phyloP scores from a whole-genome alignment of 1,140 invertebrate genomes.

The Chymomyza costata region DNA sequence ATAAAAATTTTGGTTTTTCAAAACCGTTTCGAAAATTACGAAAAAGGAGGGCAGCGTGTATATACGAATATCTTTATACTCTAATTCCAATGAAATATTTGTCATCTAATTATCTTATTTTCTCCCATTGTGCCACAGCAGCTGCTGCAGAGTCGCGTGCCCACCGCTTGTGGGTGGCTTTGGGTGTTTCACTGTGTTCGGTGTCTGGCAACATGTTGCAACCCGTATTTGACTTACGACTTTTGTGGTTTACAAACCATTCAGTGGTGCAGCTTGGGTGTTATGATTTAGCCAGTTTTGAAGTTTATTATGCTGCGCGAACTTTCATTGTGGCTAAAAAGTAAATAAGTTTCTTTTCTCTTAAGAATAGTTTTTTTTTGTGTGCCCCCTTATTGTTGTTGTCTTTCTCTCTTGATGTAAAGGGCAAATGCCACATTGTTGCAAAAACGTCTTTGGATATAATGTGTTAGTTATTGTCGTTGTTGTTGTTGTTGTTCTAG shows the following conservation, averaged over 20 bases:
- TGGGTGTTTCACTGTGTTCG: slow-evolving; percentile 1
- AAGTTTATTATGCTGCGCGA: slow-evolving; percentile 47
- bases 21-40: neutral
- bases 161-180: slow-evolving; percentile 15
- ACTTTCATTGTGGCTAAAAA: slow-evolving; percentile 52
- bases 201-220: slow-evolving; percentile 7
- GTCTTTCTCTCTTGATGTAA: slow-evolving; percentile 10
- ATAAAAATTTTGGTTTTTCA: neutral
- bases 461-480: neutral
- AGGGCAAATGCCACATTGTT: slow-evolving; percentile 69
- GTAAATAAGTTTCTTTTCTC: slow-evolving; percentile 37
- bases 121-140: slow-evolving; percentile 19
- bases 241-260: slow-evolving; percentile 57
- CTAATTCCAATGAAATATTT: no score
- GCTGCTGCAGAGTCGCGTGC: slow-evolving; percentile 9
- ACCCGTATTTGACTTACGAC: slow-evolving; percentile 62
- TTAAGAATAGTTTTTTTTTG: neutral
- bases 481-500: slow-evolving; percentile 13
- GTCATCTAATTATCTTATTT: no score
- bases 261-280: slow-evolving; percentile 40
- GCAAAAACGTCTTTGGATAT: slow-evolving; percentile 1
- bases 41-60: neutral
- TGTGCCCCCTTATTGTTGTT: neutral
- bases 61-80: neutral
- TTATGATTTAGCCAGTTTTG: slow-evolving; percentile 57